A percentile compares a stretch with the other conserved stretches of the same genome.
Evolutionary conservation across 1,140 invertebrate species (phyloP).

Genomic region (Drosophila repleta): DNA sequence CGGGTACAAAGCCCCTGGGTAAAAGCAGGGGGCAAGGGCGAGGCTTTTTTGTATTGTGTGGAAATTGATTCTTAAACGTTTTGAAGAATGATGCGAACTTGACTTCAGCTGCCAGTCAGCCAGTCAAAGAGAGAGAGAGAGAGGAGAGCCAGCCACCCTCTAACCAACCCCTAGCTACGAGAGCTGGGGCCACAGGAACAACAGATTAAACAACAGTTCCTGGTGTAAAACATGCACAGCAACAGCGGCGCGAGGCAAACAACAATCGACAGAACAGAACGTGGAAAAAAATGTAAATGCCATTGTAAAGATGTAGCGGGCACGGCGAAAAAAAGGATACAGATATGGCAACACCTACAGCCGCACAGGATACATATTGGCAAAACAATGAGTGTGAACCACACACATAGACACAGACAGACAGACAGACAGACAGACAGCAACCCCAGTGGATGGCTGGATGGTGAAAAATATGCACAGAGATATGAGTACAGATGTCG

Average conservation of each 20-base stretch:
- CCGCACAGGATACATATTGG: slow-evolving; percentile 11
- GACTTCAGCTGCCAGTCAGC: slow-evolving; percentile 42
- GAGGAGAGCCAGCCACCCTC: neutral
- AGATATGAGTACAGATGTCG: slow-evolving; percentile 64
- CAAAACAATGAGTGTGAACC: slow-evolving; percentile 19
- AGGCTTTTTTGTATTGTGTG: slow-evolving; percentile 55
- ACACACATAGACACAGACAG: slow-evolving; percentile 2
- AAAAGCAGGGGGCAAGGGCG: slow-evolving; percentile 22
- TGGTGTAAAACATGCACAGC: slow-evolving; percentile 39
- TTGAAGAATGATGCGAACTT: slow-evolving; percentile 74
- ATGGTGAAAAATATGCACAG: slow-evolving; percentile 32
- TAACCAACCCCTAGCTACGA: slow-evolving; percentile 13
- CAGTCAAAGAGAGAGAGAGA: no score
- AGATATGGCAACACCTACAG: slow-evolving; percentile 12
- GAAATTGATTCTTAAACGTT: slow-evolving; percentile 79
- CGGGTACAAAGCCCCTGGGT: slow-evolving; percentile 6
- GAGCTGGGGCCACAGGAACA: slow-evolving; percentile 28
- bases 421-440: slow-evolving; percentile 2
- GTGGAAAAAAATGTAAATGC: slow-evolving; percentile 61
- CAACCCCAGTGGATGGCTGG: slow-evolving; percentile 7
- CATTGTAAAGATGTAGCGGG: slow-evolving; percentile 46
- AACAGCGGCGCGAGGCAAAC: slow-evolving; percentile 15
- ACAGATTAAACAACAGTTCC: slow-evolving; percentile 61
- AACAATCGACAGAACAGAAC: neutral
- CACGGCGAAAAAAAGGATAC: slow-evolving; percentile 35